Evolutionary conservation across 2,113 vertebrate genomes (phyloP).

Genomic region (Psilopsiagon aurifrons): DNA sequence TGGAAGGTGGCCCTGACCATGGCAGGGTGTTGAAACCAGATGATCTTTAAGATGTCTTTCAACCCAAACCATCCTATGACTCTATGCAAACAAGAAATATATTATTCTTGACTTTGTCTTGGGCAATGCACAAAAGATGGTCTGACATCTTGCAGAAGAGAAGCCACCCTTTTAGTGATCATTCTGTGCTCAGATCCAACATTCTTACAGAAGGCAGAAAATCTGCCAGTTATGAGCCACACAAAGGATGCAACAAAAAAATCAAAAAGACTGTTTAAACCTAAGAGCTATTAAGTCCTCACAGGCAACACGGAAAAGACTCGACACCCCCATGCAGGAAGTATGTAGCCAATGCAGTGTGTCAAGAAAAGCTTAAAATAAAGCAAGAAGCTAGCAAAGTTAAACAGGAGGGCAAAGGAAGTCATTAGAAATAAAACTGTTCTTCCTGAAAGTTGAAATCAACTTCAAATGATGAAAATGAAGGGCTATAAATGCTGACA

Average conservation of each 20-base stretch:
- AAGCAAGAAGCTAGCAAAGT: background rate
- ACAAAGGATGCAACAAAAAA: rapidly evolving
- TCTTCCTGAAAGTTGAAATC: background rate
- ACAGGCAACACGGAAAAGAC: background rate
- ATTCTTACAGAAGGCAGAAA: background rate
- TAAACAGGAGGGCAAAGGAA: background rate
- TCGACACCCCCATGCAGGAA: background rate
- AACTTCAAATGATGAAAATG: background rate
- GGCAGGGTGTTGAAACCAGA: background rate
- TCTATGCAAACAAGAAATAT: background rate
- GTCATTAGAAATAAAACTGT: background rate
- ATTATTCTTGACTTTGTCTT: background rate
- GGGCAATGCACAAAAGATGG: background rate
- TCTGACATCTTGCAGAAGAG: background rate
- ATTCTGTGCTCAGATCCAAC: background rate
- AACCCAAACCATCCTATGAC: background rate
- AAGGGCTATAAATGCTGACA: background rate
- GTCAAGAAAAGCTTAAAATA: background rate
- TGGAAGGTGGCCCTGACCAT: background rate
- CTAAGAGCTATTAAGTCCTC: background rate
- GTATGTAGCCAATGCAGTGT: background rate
- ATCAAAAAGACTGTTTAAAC: background rate
- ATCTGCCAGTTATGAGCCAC: background rate
- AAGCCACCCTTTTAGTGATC: background rate
- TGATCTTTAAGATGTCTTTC: background rate